Evolutionary conservation across 2,113 vertebrate species (phyloP).

Genomic region (Nycticebus coucang): DNA sequence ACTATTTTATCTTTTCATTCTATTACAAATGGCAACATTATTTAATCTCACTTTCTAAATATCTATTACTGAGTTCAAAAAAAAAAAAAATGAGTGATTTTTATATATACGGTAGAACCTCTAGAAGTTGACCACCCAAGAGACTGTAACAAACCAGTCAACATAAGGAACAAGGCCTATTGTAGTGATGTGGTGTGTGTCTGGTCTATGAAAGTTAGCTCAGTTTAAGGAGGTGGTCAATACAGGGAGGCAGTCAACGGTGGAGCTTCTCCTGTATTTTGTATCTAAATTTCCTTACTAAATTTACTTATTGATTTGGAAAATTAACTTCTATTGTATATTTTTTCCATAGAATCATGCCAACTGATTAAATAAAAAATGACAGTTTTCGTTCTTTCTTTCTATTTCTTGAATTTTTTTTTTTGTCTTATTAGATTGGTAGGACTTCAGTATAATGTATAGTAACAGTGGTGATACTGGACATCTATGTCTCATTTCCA

Average conservation of each 20-base stretch:
- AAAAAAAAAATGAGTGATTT: background rate
- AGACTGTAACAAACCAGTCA: no score
- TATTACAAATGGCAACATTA: background rate
- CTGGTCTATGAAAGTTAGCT: no score
- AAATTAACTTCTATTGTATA: background rate
- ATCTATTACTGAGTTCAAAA: background rate
- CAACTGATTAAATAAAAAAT: background rate
- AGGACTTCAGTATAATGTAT: background rate
- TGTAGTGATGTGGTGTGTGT: no score
- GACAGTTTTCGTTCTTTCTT: background rate
- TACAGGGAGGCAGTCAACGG: no score
- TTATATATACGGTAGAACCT: background rate
- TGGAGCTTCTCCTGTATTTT: background rate
- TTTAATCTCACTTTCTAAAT: slow-evolving; percentile 23
- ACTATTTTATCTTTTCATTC: background rate
- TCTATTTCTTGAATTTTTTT: background rate
- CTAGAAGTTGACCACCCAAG: no score
- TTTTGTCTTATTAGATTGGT: background rate
- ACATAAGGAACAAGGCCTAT: no score
- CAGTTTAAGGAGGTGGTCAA: no score
- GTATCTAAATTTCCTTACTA: background rate
- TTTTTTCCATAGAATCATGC: background rate
- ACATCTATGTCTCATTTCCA: background rate
- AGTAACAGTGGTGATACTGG: background rate
- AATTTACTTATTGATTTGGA: background rate